Base-by-base conservation (phyloP, 2,888 invertebrate species). In the Pilophorus perplexus region DNA sequence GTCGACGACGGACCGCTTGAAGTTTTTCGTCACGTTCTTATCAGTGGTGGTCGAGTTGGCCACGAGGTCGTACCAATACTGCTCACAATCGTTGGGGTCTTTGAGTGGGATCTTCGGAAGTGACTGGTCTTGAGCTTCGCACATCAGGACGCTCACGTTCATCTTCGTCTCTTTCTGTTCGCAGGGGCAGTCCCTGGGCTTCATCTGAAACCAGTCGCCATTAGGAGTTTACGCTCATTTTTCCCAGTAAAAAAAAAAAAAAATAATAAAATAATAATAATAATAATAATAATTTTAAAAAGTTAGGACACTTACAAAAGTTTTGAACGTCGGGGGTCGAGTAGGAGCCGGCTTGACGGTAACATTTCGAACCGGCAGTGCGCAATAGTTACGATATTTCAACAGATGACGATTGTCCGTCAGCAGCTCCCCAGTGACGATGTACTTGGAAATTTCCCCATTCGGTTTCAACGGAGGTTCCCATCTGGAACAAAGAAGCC, bases 401-500 rank as follows among this genome's bases (percentile, higher is more conserved):
- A 69, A 28, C 33, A 69, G 52, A 3, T 23, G 67, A 71, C 73
- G 60, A 54, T 77, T 72, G 10, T 77, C 76, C 3, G 57, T 59
- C 54, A 74, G 72, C 10, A 74, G 50, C 16, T 72, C 73, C 1
- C 77, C 75, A 25, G 74, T 71, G 10, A 82, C 71, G 12, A 78
- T 73, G 74, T 85, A 86, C 69, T 83, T 79, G 1, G 79, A 79
- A 18, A 86, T 79, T 5, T 79, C 78, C 12, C 86, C 86, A 71
- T 85, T 83, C 1, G 84, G 80, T 6, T 76, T 73, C n/a, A 75
- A 72, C 0, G 88, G 88, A 0, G 81, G 79, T 27, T 78, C 74
- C 87, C 90, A 87, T 0, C 75, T 77, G 0, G 8, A 16, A 25
- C 18, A 1, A 28, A 28, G 16, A n/a, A n/a, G n/a, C n/a, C n/a